Evolutionary conservation across 2,113 vertebrate species (phyloP).

Genomic region (Pomatorhinus ruficollis): DNA sequence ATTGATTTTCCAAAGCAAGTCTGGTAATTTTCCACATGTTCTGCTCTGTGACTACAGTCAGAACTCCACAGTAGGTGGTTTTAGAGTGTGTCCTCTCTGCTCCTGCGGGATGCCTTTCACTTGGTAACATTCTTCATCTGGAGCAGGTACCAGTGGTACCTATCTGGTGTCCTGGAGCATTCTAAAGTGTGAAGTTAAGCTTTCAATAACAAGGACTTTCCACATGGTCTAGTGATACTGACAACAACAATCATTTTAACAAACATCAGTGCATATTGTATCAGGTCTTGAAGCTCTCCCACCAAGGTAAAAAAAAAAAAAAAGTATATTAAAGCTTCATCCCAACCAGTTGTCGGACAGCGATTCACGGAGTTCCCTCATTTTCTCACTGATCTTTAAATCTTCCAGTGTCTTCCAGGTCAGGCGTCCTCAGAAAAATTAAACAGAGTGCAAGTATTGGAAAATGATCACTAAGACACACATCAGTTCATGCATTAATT

Average conservation of each 20-base stretch:
- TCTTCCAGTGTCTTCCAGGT: not conserved
- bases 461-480: not conserved
- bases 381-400: rapidly evolving
- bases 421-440: not conserved
- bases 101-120: not conserved
- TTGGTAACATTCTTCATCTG: not conserved
- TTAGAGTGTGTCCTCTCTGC: not conserved
- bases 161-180: not conserved
- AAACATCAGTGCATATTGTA: not conserved
- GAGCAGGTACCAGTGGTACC: not conserved
- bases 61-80: not conserved
- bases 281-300: not conserved
- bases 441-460: not conserved
- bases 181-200: not conserved
- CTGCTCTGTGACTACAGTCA: not conserved
- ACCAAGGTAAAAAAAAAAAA: not conserved
- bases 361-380: rapidly evolving
- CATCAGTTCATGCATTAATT: not conserved
- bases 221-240: not conserved
- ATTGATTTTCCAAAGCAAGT: not conserved
- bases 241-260: not conserved
- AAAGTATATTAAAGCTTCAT: not conserved
- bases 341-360: not conserved
- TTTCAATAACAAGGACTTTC: not conserved
- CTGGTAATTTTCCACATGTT: not conserved